phyloP scores from a whole-genome alignment of 2,797 vertebrate species.

The Myripristis murdjan region DNA sequence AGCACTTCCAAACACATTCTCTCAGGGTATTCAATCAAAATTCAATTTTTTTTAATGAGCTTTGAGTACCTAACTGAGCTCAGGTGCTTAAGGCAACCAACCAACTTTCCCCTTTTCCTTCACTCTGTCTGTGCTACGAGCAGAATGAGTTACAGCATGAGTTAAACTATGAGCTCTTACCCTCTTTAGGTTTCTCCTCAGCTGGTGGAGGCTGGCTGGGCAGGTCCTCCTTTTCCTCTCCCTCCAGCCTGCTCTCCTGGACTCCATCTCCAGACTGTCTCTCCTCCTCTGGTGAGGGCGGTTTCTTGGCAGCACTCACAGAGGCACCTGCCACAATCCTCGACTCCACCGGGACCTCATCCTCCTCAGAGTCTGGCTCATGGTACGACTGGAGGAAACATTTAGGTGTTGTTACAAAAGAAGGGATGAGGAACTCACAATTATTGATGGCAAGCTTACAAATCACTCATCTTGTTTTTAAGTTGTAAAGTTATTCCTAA shows the following conservation, averaged over 20 bases:
- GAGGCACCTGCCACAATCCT: slow-evolving; percentile 83
- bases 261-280: slow-evolving; percentile 38
- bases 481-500: too few species aligned
- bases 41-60: not conserved
- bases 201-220: slow-evolving; percentile 78
- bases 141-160: not conserved
- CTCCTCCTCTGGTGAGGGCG: slow-evolving; percentile 57
- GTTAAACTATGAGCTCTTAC: slow-evolving; percentile 47
- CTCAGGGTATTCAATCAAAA: not conserved
- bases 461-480: not conserved
- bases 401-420: slow-evolving; percentile 11
- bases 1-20: not conserved
- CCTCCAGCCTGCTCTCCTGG: slow-evolving; percentile 48
- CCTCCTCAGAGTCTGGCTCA: slow-evolving; percentile 83
- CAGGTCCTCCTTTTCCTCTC: slow-evolving; percentile 83
- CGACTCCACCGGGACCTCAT: slow-evolving; percentile 83
- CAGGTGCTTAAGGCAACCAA: not conserved
- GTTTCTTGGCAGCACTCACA: slow-evolving; percentile 53
- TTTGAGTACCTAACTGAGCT: not conserved
- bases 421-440: not conserved
- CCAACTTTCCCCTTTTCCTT: not conserved
- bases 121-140: not conserved
- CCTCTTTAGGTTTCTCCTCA: slow-evolving; percentile 77
- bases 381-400: slow-evolving; percentile 68
- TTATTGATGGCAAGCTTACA: not conserved